These are phyloP conservation scores for Octonoba sinensis DNA, from an alignment of 2,888 invertebrate species.

Conservation along the genomic window DNA sequence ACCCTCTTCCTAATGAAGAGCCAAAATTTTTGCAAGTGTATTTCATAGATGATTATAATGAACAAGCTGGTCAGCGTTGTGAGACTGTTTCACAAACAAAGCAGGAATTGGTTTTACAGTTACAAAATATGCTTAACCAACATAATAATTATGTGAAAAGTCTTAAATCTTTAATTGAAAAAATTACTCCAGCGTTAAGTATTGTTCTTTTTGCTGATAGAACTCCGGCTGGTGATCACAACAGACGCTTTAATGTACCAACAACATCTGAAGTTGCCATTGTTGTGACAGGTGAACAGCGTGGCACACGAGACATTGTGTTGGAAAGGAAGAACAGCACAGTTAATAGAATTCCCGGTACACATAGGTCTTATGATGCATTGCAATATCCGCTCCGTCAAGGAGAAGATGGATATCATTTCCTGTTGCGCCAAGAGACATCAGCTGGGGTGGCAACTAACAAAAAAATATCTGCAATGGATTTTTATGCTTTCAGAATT, in stretches of 20 bases:
- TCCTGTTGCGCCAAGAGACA: constrained; percentile 67
- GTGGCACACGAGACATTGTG: constrained; percentile 68
- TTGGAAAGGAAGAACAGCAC: constrained; percentile 67
- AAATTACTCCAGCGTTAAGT: constrained; percentile 49
- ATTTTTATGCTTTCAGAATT: constrained; percentile 67
- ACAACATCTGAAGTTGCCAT: constrained; percentile 2
- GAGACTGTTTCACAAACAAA: constrained; percentile 66
- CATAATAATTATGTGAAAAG: constrained; percentile 66
- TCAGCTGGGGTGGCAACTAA: constrained; percentile 62
- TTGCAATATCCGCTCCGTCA: constrained; percentile 27
- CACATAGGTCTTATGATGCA: constrained; percentile 67
- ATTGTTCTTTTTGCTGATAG: not conserved
- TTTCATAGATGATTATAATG: constrained; percentile 50
- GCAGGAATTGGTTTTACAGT: constrained; percentile 66
- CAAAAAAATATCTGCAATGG: constrained; percentile 67
- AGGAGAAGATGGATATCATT: constrained; percentile 68
- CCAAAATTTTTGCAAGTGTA: constrained; percentile 65
- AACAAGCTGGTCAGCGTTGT: constrained; percentile 66
- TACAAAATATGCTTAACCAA: constrained; percentile 68
- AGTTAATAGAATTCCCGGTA: constrained; percentile 12
- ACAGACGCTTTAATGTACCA: constrained; percentile 18
- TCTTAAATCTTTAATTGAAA: constrained; percentile 69
- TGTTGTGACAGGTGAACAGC: not conserved
- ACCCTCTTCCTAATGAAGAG: constrained; percentile 5
- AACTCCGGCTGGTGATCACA: constrained; percentile 3